Base-by-base conservation (phyloP, 2,113 vertebrate species). In the Danionella cerebrum region DNA sequence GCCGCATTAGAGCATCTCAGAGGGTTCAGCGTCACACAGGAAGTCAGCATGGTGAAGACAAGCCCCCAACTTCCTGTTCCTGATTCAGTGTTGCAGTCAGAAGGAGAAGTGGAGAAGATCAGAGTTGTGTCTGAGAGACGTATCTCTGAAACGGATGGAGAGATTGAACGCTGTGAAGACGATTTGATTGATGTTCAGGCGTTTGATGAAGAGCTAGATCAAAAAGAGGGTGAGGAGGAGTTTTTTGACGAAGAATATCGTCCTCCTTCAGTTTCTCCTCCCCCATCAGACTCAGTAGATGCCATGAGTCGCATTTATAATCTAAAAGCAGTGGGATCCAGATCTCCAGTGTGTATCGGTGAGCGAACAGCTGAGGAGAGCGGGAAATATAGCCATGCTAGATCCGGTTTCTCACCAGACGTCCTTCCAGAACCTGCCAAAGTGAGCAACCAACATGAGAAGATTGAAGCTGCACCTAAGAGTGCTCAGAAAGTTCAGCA, bases 221-320 rank as follows among this genome's bases (percentile, higher is more conserved):
- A 81, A 54, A 54, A 22, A 13, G 72, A 60, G 48, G 68, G 69
- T 41, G 79, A 71, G 29, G 52, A 67, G 19, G 67, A 72, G 51
- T 21, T 36, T 22, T 51, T 31, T 24, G 44, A 63, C 31, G 62
- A 65, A 47, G 27, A 36, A 1, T 68, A 72, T 21, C 29, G 58
- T 3, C 55, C 58, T 71, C 72, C 10, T 12, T 71, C 81, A 51
- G 29, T 72, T 2, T 79, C 74, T 25, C 62, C 80, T 42, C 78
- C 83, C 36, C 77, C 74, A 54, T 69, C 74, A 3, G 75, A 77
- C 78, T 79, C 84, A 4, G 67, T 82, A 0, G 65, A 71, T 74
- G 77, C 71, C 53, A 89, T 90, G 89, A 89, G 87, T 29, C 81
- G 84, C 47, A 87, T 89, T 52, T 89, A 89, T 73, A 87, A 86